These are phyloP conservation scores for Strix uralensis DNA, from an alignment of 2,113 vertebrate species.

Conservation along the genomic window DNA sequence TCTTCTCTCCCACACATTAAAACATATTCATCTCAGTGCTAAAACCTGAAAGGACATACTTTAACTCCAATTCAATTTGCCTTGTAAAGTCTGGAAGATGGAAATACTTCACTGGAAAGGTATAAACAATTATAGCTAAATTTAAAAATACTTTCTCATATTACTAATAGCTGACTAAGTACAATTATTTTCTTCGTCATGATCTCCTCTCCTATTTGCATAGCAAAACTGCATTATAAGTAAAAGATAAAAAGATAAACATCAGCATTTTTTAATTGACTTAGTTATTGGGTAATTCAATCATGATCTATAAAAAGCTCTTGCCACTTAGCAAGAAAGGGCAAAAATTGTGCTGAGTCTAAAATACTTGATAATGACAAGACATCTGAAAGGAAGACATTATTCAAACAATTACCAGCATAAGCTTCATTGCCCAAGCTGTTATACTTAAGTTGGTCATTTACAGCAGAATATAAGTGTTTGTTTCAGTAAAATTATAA, in stretches of 20 bases:
- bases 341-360: conserved; percentile 1
- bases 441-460: not conserved
- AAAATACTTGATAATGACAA: not conserved
- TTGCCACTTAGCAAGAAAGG: not conserved
- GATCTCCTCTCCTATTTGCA: not conserved
- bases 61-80: not conserved
- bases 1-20: not conserved
- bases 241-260: not conserved
- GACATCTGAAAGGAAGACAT: not conserved
- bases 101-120: not conserved
- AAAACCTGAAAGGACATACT: not conserved
- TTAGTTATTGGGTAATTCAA: not conserved
- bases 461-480: not conserved
- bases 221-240: not conserved
- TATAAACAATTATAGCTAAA: not conserved
- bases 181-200: conserved; percentile 30
- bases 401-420: not conserved
- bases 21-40: not conserved
- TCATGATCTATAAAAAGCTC: not conserved
- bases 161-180: conserved; percentile 26
- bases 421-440: not conserved
- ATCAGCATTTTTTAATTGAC: conserved; percentile 28
- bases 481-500: not conserved
- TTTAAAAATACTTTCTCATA: conserved; percentile 16
- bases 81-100: not conserved